These are phyloP conservation scores for Loripinus fragilis DNA, from an alignment of 2,888 invertebrate genomes.

Conservation along the genomic window DNA sequence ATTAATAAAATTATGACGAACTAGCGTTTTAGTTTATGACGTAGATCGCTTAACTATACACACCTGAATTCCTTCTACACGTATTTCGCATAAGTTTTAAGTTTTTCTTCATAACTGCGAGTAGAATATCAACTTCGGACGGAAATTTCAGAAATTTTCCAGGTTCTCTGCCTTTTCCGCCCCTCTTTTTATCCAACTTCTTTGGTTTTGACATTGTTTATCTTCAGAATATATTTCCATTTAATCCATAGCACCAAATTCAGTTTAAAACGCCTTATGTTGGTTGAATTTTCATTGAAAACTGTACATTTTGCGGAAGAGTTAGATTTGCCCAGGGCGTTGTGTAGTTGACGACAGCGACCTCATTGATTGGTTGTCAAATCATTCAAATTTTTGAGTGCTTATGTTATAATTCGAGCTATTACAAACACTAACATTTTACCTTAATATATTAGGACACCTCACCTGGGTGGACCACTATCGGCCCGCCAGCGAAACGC, in stretches of 20 bases:
- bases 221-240: background rate
- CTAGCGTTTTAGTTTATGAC: background rate
- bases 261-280: no score
- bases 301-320: background rate
- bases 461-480: no score
- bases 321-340: background rate
- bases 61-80: slow-evolving; percentile 32
- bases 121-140: slow-evolving; percentile 45
- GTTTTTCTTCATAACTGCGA: slow-evolving; percentile 44
- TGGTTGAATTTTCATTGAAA: background rate
- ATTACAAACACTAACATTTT: no score
- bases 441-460: no score
- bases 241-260: background rate
- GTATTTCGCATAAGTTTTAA: slow-evolving; percentile 31
- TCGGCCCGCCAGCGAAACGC: no score
- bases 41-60: background rate
- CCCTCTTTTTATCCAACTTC: background rate
- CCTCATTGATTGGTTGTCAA: background rate
- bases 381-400: background rate
- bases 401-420: background rate
- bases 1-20: background rate
- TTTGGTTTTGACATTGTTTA: background rate
- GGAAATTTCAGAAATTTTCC: slow-evolving; percentile 46
- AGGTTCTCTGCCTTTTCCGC: background rate
- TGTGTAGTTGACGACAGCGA: background rate